phyloP scores from a whole-genome alignment of 2,888 invertebrate species.

The Poecilobothrus nobilitatus region DNA sequence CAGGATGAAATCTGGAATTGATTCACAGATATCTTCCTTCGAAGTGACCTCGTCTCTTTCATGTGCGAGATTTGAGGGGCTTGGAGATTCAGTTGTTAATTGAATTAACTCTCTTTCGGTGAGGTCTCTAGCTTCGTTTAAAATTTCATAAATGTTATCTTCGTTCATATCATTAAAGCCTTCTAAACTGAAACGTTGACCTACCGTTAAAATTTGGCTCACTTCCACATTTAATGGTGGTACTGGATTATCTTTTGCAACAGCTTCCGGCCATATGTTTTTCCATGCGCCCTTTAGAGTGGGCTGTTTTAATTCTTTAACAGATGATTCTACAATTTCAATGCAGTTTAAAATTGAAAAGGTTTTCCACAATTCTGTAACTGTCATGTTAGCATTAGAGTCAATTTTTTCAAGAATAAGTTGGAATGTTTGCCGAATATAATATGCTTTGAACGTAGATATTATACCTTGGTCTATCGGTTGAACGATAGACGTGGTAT shows the following conservation, averaged over 20 bases:
- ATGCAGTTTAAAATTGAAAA: conserved; percentile 13
- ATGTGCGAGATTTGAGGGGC: background rate
- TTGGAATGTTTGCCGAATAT: conserved; percentile 5
- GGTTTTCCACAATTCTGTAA: background rate
- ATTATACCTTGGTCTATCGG: conserved; percentile 8
- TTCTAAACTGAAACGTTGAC: conserved; percentile 2
- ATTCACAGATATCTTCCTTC: conserved; percentile 7
- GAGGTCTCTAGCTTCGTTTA: background rate
- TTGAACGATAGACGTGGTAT: conserved; percentile 2
- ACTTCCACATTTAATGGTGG: conserved; percentile 1
- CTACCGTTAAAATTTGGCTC: background rate
- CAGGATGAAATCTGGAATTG: background rate
- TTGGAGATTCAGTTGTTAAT: background rate
- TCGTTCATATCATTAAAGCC: conserved; percentile 2
- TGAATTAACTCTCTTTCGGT: background rate
- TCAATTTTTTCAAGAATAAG: background rate
- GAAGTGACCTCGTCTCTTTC: background rate
- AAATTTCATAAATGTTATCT: background rate
- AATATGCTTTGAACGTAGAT: background rate
- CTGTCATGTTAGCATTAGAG: background rate
- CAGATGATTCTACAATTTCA: conserved; percentile 9
- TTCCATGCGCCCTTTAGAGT: conserved; percentile 12
- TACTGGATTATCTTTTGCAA: conserved; percentile 6
- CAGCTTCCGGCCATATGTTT: conserved; percentile 13
- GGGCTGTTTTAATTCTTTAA: conserved; percentile 11